Evolutionary conservation across 2,888 invertebrate genomes (phyloP).

Genomic region (Netelia inedita): DNA sequence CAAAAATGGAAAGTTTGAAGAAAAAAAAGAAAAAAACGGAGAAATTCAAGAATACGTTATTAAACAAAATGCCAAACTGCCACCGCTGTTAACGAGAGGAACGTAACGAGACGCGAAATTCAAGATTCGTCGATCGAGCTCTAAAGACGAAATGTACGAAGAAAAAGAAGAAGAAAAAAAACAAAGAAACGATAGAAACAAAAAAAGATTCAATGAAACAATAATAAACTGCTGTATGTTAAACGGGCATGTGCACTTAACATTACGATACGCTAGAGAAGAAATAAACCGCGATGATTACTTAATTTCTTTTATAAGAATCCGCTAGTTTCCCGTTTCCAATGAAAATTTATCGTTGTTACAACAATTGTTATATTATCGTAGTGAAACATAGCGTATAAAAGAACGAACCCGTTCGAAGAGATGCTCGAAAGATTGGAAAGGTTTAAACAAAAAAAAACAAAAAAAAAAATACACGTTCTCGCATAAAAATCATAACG

Average conservation of each 20-base stretch:
- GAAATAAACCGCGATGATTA: constrained; percentile 49
- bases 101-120: constrained; percentile 43
- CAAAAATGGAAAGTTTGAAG: background rate
- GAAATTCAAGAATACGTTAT: background rate
- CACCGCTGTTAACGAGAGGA: constrained; percentile 27
- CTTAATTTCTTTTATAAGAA: constrained; percentile 64
- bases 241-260: constrained; percentile 65
- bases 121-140: constrained; percentile 56
- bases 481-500: background rate
- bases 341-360: constrained; percentile 50
- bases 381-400: constrained; percentile 19
- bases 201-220: constrained; percentile 35
- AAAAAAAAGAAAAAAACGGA: constrained; percentile 11
- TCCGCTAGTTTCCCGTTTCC: constrained; percentile 36
- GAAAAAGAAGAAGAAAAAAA: constrained; percentile 17
- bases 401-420: background rate
- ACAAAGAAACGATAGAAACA: constrained; percentile 22
- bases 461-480: background rate
- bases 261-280: constrained; percentile 29
- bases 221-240: constrained; percentile 59
- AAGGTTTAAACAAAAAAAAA: constrained; percentile 12
- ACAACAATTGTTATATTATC: constrained; percentile 48
- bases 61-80: constrained; percentile 27
- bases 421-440: background rate
- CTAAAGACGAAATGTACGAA: background rate